Evolutionary conservation across 2,797 vertebrate species (phyloP).

Genomic region (Octomys mimax): DNA sequence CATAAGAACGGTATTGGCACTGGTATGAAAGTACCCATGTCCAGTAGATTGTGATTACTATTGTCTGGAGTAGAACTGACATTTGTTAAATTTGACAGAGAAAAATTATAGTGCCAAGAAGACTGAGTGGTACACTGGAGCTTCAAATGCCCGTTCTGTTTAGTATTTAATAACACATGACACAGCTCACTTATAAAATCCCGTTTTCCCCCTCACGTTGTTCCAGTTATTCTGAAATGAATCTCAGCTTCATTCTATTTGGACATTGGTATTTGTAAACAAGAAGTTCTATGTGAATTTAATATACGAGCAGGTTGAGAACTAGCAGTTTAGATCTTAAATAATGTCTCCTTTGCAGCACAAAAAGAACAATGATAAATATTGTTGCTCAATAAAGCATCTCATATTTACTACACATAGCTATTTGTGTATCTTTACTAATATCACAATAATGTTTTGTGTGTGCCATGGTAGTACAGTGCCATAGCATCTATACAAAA

Average conservation of each 20-base stretch:
- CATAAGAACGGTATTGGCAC: neutral
- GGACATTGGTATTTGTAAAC: neutral
- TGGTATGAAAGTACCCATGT: neutral
- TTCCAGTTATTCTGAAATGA: conserved; percentile 7
- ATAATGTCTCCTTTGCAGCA: neutral
- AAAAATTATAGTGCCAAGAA: neutral
- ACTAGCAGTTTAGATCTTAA: neutral
- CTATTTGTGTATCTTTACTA: neutral
- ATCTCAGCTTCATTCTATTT: neutral
- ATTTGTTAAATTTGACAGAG: neutral
- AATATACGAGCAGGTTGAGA: neutral
- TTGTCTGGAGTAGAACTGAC: neutral
- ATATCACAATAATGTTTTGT: neutral
- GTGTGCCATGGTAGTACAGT: neutral
- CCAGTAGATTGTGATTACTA: neutral
- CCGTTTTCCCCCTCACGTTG: neutral
- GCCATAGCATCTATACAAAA: neutral
- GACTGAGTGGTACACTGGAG: neutral
- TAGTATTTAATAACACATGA: neutral
- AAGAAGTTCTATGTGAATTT: neutral
- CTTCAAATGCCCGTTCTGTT: neutral
- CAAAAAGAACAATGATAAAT: neutral
- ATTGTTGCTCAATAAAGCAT: neutral
- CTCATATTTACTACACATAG: neutral
- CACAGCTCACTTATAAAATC: neutral